Evolutionary conservation across 2,888 invertebrate species (phyloP).

Genomic region (Dione juno): DNA sequence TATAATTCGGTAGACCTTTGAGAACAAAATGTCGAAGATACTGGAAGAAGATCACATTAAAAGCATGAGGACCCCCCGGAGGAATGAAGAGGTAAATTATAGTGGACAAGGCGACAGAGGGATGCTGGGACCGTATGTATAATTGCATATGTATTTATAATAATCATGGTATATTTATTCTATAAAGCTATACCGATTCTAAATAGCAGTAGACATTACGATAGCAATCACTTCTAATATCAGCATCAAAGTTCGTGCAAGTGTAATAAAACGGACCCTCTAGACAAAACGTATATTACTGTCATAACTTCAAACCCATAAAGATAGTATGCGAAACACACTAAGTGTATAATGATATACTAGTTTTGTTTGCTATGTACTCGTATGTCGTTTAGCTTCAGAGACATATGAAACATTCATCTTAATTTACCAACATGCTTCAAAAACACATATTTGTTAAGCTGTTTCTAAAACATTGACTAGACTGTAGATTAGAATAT

Average conservation of each 20-base stretch:
- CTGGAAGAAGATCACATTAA: too few relatives aligned
- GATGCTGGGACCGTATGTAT: too few relatives aligned
- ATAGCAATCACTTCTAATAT: slow-evolving; percentile 14
- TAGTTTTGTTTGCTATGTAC: slow-evolving; percentile 2
- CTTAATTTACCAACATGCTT: not conserved
- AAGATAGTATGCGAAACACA: slow-evolving; percentile 27
- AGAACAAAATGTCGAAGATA: too few relatives aligned
- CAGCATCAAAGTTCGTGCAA: not conserved
- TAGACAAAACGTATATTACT: slow-evolving; percentile 30
- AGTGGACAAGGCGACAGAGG: too few relatives aligned
- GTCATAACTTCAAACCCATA: slow-evolving; percentile 31
- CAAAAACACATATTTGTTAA: not conserved
- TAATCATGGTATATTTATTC: too few relatives aligned
- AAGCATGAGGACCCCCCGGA: too few relatives aligned
- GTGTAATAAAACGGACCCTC: slow-evolving; percentile 31
- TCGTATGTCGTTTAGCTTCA: not conserved
- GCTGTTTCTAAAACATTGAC: not conserved
- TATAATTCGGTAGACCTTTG: too few relatives aligned
- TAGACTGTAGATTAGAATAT: not conserved
- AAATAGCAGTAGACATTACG: too few relatives aligned
- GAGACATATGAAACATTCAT: not conserved
- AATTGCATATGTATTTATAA: too few relatives aligned
- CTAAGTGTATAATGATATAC: slow-evolving; percentile 17
- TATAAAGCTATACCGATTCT: too few relatives aligned
- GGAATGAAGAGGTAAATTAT: too few relatives aligned